These are phyloP conservation scores for Saccopteryx bilineata DNA, from an alignment of 2,113 vertebrate genomes.

Conservation along the genomic window DNA sequence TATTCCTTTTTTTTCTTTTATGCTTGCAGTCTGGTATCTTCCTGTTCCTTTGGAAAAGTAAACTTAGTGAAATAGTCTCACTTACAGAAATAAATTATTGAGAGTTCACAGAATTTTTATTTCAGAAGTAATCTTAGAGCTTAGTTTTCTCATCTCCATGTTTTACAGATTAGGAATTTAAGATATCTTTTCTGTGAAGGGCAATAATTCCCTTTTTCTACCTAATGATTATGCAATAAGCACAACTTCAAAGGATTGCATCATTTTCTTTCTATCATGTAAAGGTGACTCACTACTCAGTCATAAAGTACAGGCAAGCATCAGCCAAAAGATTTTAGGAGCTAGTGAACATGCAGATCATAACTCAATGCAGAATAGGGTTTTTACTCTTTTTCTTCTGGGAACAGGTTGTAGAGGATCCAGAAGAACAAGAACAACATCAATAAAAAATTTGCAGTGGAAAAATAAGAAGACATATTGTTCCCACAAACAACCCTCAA, in stretches of 20 bases:
- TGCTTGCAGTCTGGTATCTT: neutral
- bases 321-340: neutral
- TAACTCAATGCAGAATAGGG: neutral
- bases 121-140: neutral
- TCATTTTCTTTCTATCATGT: neutral
- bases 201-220: neutral
- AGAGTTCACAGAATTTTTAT: neutral
- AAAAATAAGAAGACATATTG: neutral
- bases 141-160: neutral
- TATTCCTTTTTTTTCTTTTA: neutral
- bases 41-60: neutral
- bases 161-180: neutral
- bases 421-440: neutral
- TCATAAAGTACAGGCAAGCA: neutral
- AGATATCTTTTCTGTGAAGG: slow-evolving; percentile 20
- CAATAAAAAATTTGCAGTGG: neutral
- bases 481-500: slow-evolving; percentile 24
- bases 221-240: neutral
- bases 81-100: neutral
- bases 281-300: neutral
- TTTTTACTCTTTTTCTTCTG: neutral
- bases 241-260: neutral
- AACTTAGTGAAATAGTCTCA: neutral
- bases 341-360: neutral
- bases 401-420: neutral